Percentiles rank a stretch among this genome's conserved stretches.
Conservation (phyloP, 2,113 vertebrate genomes). For the Platichthys flesus region DNA sequence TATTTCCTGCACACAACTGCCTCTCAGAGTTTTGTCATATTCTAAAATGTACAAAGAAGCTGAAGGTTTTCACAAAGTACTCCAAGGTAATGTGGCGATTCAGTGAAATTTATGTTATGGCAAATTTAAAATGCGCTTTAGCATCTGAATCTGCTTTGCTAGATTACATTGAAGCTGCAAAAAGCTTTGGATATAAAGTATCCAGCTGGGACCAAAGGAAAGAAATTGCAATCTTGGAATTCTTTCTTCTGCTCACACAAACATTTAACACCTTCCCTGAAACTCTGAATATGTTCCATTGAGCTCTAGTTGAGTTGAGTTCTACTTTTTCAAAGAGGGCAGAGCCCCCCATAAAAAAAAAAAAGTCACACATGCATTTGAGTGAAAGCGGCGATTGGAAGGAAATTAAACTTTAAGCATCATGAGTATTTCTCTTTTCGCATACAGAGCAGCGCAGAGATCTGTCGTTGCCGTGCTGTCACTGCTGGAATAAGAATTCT, state of each 20-base stretch:
- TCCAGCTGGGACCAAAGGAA: constrained; percentile 36
- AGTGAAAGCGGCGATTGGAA: constrained; percentile 9
- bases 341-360: too few relatives aligned
- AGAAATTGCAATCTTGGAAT: constrained; percentile 14
- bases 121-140: constrained; percentile 47
- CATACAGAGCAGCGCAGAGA: too few relatives aligned
- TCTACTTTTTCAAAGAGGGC: constrained; percentile 9
- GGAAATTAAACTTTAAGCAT: constrained; percentile 13
- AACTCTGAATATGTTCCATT: constrained; percentile 14
- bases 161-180: constrained; percentile 54
- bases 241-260: constrained; percentile 13
- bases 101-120: constrained; percentile 44
- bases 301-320: neutral
- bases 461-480: too few relatives aligned
- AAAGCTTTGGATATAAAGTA: constrained; percentile 23
- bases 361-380: neutral
- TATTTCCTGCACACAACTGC: constrained; percentile 30
- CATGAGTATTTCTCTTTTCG: neutral
- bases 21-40: constrained; percentile 34
- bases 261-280: constrained; percentile 9
- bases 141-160: constrained; percentile 48
- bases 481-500: too few relatives aligned
- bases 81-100: constrained; percentile 23
- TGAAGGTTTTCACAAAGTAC: constrained; percentile 19
- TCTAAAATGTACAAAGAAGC: constrained; percentile 26